Evolutionary conservation across 1,140 invertebrate genomes (phyloP), one percentile per base, ranked within the genome.

Genomic region (Dreissena polymorpha): DNA sequence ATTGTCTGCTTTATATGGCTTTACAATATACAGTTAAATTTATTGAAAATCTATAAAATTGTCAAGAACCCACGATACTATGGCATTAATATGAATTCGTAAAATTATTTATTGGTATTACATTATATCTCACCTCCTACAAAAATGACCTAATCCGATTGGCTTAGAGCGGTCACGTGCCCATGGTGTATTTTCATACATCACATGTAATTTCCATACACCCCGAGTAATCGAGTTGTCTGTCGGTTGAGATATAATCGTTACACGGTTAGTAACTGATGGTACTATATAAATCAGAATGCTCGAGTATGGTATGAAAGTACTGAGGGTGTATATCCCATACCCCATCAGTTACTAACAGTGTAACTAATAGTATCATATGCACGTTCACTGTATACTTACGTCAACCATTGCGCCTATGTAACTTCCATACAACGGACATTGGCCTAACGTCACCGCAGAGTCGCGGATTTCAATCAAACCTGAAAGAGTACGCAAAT

Each of bases 391-490:
- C 2, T 39, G 57, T 6, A 60, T 70, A 82, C 79, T 73, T 74
- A 82, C 79, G 29, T 82, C 79, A n/a, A 82, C 79, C 79, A 82
- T 82, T 10, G 79, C 79, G 53, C 79, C 79, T 53, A 69, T 65
- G 63, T 64, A 82, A 23, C 73, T 16, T n/a, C 79, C 79, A 51
- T 73, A 82, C 57, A 60, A 21, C 23, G 79, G 79, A 68, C 79
- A 82, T n/a, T 82, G 79, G 0, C 79, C 79, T n/a, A 82, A 21
- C 8, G 67, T 57, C 10, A 82, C 16, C 8, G 79, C 70, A 25
- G 79, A 70, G 72, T 82, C 70, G 25, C 79, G 79, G 79, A 82
- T 82, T 82, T 82, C 79, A 21, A 82, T 51, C 64, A 82, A 67
- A 68, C 79, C 79, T 82, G 27, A 16, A 79, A 74, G 18, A 1